Base-by-base conservation (phyloP, 2,797 vertebrate genomes). In the Botia almorhae region DNA sequence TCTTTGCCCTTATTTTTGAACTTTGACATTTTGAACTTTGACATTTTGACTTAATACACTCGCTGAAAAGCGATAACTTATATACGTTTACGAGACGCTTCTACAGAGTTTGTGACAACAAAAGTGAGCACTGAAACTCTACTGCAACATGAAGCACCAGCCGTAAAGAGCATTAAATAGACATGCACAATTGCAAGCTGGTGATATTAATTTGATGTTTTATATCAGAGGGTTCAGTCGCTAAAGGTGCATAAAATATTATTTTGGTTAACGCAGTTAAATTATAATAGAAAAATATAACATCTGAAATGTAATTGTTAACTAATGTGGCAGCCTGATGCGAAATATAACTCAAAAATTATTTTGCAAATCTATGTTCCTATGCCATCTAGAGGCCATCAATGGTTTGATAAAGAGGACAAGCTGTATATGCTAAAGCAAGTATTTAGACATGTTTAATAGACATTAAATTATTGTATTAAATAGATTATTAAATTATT, bases 1-100 rank as follows among this genome's bases (percentile, higher is more conserved):
- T 96, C 93, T 88, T 96, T 98, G 67, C 97, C 96, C 78, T 93
- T 95, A 85, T 98, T 97, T 84, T 99, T 99, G 84, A 97, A 99
- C 69, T 94, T 93, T 26, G 69, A 91, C 88, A n/a, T n/a, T n/a
- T n/a, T n/a, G n/a, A n/a, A n/a, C n/a, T n/a, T n/a, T n/a, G 95
- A 87, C 96, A 98, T 98, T 39, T 48, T 90, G 87, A 63, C 0
- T 29, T 19, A 21, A 2, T 43, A 4, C n/a, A 63, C 55, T 70
- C 61, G 7, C 55, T 26, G 19, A 23, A 2, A 4, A 14, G 14
- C 19, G 71, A 64, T 48, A 8, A 5, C 3, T 51, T 23, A 14
- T n/a, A 58, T 69, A 55, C 17, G 16, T 23, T 13, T 3, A 68
- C 14, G 46, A 8, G 8, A 51, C 0, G 26, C 19, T 16, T 33